phyloP scores from a whole-genome alignment of 2,888 invertebrate species.

The Seira sanloemensis region DNA sequence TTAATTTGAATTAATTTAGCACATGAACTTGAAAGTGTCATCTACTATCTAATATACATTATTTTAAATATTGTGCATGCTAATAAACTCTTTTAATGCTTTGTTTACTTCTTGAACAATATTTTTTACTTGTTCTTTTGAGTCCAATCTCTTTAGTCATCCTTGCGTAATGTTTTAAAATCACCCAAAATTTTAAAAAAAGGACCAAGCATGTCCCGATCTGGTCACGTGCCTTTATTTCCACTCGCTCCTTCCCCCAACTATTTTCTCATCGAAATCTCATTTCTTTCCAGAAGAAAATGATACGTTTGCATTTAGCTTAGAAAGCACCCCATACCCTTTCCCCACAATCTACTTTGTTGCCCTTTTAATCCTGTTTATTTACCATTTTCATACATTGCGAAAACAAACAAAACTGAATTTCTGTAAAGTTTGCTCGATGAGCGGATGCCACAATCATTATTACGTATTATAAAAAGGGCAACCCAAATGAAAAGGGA shows the following conservation, averaged over 20 bases:
- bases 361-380: conserved; percentile 60
- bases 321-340: too few relatives aligned
- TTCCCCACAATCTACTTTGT: conserved; percentile 7
- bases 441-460: conserved; percentile 33
- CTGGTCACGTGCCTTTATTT: neutral
- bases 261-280: conserved; percentile 52
- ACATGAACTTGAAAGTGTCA: too few relatives aligned
- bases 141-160: too few relatives aligned
- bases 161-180: too few relatives aligned
- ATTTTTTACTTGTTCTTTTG: too few relatives aligned
- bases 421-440: conserved; percentile 18
- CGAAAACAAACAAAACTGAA: conserved; percentile 24
- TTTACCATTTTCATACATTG: conserved; percentile 42
- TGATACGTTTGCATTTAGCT: neutral
- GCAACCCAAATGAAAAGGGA: neutral
- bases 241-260: conserved; percentile 40
- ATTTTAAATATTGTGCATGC: too few relatives aligned
- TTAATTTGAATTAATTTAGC: too few relatives aligned
- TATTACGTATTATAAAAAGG: conserved; percentile 35
- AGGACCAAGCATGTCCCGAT: too few relatives aligned
- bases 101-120: too few relatives aligned
- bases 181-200: too few relatives aligned
- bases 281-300: conserved; percentile 1
- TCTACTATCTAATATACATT: too few relatives aligned
- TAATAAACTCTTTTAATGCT: too few relatives aligned